These are phyloP conservation scores for Plotosus lineatus DNA, from an alignment of 2,113 vertebrate genomes.

Conservation along the genomic window DNA sequence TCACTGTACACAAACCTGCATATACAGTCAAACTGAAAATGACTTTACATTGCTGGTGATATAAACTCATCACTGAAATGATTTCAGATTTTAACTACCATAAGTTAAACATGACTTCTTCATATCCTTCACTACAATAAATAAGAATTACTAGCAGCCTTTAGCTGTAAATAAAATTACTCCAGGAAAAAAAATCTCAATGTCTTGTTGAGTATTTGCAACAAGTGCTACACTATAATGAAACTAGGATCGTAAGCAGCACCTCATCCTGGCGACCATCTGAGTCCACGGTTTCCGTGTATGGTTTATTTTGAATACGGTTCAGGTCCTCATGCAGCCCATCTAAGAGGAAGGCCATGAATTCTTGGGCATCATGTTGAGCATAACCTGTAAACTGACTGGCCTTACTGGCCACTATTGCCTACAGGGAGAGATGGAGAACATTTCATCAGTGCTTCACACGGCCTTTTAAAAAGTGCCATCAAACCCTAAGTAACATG, in stretches of 20 bases:
- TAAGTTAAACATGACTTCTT: no score
- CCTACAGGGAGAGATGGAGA: constrained; percentile 65
- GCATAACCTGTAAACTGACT: constrained; percentile 98
- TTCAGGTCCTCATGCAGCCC: constrained; percentile 98
- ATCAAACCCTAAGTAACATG: not conserved
- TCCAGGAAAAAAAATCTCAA: not conserved
- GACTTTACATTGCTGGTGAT: no score
- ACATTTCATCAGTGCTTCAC: not conserved
- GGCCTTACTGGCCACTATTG: constrained; percentile 96
- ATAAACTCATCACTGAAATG: no score
- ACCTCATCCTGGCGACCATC: constrained; percentile 95
- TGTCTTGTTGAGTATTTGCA: not conserved
- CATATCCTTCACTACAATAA: not conserved
- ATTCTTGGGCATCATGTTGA: constrained; percentile 97
- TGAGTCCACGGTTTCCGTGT: constrained; percentile 94
- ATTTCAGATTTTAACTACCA: no score
- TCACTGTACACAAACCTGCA: no score
- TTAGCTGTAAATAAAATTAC: not conserved
- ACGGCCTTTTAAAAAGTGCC: not conserved
- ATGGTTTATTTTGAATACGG: constrained; percentile 96
- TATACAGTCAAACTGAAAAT: no score
- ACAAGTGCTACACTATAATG: not conserved
- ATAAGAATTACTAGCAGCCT: not conserved
- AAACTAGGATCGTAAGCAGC: constrained; percentile 6
- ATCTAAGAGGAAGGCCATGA: constrained; percentile 97